Evolutionary conservation across 2,113 vertebrate genomes (phyloP).

Genomic region (Upupa epops): DNA sequence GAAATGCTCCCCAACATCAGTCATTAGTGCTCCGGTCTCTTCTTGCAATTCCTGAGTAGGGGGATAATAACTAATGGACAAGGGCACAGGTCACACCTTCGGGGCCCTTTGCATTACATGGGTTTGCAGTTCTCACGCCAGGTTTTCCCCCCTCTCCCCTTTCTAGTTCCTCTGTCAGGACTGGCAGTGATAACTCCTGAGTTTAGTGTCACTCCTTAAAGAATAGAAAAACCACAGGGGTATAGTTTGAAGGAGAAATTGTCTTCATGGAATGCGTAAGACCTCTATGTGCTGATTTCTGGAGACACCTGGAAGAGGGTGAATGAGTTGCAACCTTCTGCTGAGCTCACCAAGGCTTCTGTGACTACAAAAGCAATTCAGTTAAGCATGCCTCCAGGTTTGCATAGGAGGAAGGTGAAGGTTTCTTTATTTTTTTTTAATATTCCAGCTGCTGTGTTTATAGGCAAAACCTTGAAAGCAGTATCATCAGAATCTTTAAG

Average conservation of each 20-base stretch:
- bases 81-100: not conserved
- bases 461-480: not conserved
- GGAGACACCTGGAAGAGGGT: too few relatives aligned
- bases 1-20: conserved; percentile 3
- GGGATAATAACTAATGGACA: not conserved
- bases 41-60: not conserved
- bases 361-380: too few relatives aligned
- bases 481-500: not conserved
- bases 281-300: too few relatives aligned
- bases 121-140: not conserved
- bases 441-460: not conserved
- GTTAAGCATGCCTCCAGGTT: too few relatives aligned
- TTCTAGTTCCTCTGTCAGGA: not conserved
- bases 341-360: too few relatives aligned
- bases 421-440: not conserved
- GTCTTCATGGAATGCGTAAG: too few relatives aligned
- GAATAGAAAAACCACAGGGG: too few relatives aligned
- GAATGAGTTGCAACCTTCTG: too few relatives aligned
- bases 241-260: too few relatives aligned
- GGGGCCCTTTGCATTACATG: not conserved
- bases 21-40: not conserved
- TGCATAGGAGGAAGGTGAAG: too few relatives aligned
- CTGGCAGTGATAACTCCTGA: not conserved
- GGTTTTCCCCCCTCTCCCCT: not conserved
- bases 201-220: not conserved